Percentiles rank a stretch among this genome's conserved stretches.
Evolutionary conservation across 2,888 invertebrate species (phyloP).

Genomic region (Nudaria mundana): DNA sequence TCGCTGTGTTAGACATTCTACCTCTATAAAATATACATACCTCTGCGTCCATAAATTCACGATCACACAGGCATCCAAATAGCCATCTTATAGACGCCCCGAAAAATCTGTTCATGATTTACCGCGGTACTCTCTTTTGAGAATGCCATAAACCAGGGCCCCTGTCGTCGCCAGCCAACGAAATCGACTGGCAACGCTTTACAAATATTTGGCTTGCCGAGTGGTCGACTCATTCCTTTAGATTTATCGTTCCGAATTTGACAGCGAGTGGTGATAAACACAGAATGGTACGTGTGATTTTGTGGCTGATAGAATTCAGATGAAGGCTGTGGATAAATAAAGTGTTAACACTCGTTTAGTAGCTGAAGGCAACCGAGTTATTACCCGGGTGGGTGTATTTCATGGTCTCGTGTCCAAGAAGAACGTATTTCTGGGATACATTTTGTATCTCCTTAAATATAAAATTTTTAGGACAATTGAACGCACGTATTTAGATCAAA

Average conservation of each 20-base stretch:
- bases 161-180: constrained; percentile 60
- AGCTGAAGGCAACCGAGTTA: no score
- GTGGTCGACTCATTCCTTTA: constrained; percentile 24
- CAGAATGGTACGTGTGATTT: constrained; percentile 13
- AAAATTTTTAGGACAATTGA: no score
- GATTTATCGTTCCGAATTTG: constrained; percentile 37
- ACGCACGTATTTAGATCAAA: no score
- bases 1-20: constrained; percentile 1
- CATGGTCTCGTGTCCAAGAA: no score
- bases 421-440: no score
- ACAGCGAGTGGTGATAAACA: constrained; percentile 26
- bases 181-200: constrained; percentile 62
- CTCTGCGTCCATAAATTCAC: constrained; percentile 17
- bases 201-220: constrained; percentile 56
- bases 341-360: no score
- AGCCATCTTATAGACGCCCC: constrained; percentile 34
- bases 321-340: not conserved
- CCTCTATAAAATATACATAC: constrained; percentile 14
- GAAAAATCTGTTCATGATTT: constrained; percentile 68
- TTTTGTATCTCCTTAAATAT: no score
- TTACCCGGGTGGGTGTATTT: no score
- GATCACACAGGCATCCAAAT: constrained; percentile 29
- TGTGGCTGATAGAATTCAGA: constrained; percentile 8
- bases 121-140: constrained; percentile 54
- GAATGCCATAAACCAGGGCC: constrained; percentile 69